Evolutionary conservation across 2,888 invertebrate genomes (phyloP).

Genomic region (Hemaris fuciformis): DNA sequence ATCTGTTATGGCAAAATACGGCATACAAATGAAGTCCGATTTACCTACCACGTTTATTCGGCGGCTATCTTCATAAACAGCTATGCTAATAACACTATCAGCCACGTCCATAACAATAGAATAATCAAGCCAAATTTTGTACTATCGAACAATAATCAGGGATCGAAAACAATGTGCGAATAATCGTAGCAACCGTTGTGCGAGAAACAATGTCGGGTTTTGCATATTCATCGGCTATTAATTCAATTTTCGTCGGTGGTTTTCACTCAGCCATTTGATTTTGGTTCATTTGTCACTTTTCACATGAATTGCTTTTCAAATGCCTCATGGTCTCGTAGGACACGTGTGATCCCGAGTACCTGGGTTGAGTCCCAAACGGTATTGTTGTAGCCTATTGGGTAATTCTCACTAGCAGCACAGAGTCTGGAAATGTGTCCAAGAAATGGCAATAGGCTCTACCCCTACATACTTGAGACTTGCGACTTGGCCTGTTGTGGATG

Average conservation of each 20-base stretch:
- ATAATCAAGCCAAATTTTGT: slow-evolving; percentile 23
- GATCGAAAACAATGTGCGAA: slow-evolving; percentile 55
- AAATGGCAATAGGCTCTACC: too few relatives aligned
- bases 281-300: slow-evolving; percentile 73
- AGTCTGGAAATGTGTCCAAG: too few relatives aligned
- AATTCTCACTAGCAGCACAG: too few relatives aligned
- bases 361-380: neutral
- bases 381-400: too few relatives aligned
- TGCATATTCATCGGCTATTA: slow-evolving; percentile 75
- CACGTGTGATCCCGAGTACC: too few relatives aligned
- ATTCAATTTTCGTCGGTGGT: slow-evolving; percentile 70
- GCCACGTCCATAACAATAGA: slow-evolving; percentile 18
- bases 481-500: too few relatives aligned
- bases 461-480: too few relatives aligned
- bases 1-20: neutral
- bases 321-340: slow-evolving; percentile 37
- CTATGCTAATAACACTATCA: slow-evolving; percentile 1
- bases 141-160: slow-evolving; percentile 45
- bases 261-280: slow-evolving; percentile 66
- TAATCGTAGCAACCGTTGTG: slow-evolving; percentile 50
- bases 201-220: slow-evolving; percentile 58
- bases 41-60: neutral
- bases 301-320: slow-evolving; percentile 51
- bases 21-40: neutral
- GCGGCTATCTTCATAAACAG: neutral